A percentile compares a stretch with the other conserved stretches of the same genome.
phyloP scores from a whole-genome alignment of 2,888 invertebrate genomes.

The Agriotes lineatus region DNA sequence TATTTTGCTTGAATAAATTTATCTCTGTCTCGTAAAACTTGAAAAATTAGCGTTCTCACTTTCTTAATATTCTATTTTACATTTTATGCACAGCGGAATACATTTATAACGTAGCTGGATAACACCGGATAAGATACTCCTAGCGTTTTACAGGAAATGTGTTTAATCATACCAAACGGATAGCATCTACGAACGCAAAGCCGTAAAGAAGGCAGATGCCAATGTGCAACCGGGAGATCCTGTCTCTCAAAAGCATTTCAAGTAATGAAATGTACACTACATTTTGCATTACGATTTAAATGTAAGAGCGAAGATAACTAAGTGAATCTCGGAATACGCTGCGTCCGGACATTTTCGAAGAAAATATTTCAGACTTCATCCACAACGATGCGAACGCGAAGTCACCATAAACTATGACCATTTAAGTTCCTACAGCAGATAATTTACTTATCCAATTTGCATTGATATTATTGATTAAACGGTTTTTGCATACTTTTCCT shows the following conservation, averaged over 20 bases:
- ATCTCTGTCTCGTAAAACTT: slow-evolving; percentile 13
- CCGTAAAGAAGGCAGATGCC: not conserved
- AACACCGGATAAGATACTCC: slow-evolving; percentile 7
- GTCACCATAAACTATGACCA: too few relatives aligned
- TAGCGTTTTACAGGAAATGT: slow-evolving; percentile 9
- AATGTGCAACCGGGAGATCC: not conserved
- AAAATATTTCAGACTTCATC: too few relatives aligned
- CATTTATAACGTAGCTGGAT: slow-evolving; percentile 15
- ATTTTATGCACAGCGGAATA: slow-evolving; percentile 10
- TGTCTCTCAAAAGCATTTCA: not conserved
- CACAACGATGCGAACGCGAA: too few relatives aligned
- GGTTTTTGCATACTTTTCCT: too few relatives aligned
- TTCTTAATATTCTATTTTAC: slow-evolving; percentile 28
- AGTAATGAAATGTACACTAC: too few relatives aligned
- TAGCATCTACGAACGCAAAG: slow-evolving; percentile 9
- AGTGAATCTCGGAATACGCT: too few relatives aligned
- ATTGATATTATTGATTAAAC: too few relatives aligned
- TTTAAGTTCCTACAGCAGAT: too few relatives aligned
- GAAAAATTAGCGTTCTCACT: slow-evolving; percentile 26
- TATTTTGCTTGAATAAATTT: slow-evolving; percentile 41
- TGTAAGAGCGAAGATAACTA: too few relatives aligned
- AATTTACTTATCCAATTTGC: too few relatives aligned
- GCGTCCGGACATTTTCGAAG: too few relatives aligned
- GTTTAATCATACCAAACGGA: slow-evolving; percentile 5
- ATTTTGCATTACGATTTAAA: too few relatives aligned